Percentiles rank a stretch among this genome's conserved stretches.
Evolutionary conservation across 1,140 invertebrate species (phyloP).

Genomic region (Micrasema minimum): DNA sequence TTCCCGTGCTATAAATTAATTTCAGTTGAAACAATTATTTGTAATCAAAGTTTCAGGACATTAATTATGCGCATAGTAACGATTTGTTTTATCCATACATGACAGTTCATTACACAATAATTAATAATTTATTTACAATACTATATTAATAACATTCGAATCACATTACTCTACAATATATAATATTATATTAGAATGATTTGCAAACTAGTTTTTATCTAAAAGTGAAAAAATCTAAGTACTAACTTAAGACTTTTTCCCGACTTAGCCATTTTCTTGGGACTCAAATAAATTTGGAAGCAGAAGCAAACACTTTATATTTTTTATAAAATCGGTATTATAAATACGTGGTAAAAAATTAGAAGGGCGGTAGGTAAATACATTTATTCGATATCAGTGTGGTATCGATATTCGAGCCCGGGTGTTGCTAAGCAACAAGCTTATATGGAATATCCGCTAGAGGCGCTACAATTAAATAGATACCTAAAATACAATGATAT

Average conservation of each 20-base stretch:
- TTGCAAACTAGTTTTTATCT: no score
- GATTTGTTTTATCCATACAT: neutral
- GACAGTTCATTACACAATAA: neutral
- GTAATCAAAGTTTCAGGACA: neutral
- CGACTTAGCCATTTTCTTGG: constrained; percentile 23
- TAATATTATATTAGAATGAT: no score
- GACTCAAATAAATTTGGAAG: no score
- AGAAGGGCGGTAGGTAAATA: no score
- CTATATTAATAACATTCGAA: no score
- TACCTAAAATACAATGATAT: no score
- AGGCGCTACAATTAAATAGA: neutral
- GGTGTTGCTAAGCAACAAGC: constrained; percentile 9
- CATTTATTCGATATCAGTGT: neutral
- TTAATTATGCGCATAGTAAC: constrained; percentile 5
- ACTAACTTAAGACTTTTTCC: constrained; percentile 33
- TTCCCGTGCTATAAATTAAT: neutral
- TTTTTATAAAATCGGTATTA: no score
- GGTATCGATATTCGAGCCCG: constrained; percentile 20
- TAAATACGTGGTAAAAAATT: no score
- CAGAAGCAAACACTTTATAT: no score
- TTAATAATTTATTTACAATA: no score
- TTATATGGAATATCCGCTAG: no score
- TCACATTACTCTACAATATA: no score
- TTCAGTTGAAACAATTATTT: neutral
- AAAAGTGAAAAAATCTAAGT: neutral